Percentiles rank a stretch among this genome's conserved stretches.
Evolutionary conservation across 2,113 vertebrate genomes (phyloP).

Genomic region (Mirza zaza): DNA sequence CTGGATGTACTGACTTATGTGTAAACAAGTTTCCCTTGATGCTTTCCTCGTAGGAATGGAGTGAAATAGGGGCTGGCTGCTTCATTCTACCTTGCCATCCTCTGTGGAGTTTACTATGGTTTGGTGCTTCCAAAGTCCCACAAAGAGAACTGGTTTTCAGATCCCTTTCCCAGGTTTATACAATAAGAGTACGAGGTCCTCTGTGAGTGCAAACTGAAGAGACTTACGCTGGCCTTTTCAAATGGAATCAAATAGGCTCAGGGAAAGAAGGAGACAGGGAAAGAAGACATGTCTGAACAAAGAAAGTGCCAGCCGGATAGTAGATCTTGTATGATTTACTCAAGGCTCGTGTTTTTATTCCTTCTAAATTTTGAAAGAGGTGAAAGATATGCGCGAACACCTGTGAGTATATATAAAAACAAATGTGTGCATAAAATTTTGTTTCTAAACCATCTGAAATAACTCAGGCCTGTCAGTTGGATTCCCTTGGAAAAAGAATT

Average conservation of each 20-base stretch:
- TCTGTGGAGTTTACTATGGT: constrained; percentile 43
- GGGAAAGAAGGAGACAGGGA: not conserved
- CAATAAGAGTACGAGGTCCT: constrained; percentile 30
- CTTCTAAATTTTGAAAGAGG: constrained; percentile 78
- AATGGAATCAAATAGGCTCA: constrained; percentile 59
- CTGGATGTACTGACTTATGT: constrained; percentile 54
- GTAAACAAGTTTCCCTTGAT: constrained; percentile 51
- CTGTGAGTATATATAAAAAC: constrained; percentile 79
- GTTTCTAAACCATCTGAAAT: constrained; percentile 72
- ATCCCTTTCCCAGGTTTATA: constrained; percentile 57
- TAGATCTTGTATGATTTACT: constrained; percentile 78
- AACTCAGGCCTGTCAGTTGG: constrained; percentile 76
- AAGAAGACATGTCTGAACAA: constrained; percentile 59
- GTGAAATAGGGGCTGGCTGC: not conserved
- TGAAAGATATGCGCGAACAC: constrained; percentile 70
- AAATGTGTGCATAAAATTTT: constrained; percentile 79
- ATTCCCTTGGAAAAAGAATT: constrained; percentile 78
- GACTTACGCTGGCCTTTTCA: constrained; percentile 60
- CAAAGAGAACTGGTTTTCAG: constrained; percentile 57
- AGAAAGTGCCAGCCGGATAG: constrained; percentile 30
- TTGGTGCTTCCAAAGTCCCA: constrained; percentile 35
- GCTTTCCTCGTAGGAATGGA: constrained; percentile 31
- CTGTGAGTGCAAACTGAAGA: constrained; percentile 11
- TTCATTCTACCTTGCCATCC: not conserved
- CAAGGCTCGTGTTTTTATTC: constrained; percentile 69